Percentiles rank a stretch among this genome's conserved stretches.
These are phyloP conservation scores for Furcifer pardalis DNA, from an alignment of 2,797 vertebrate species.

Conservation along the genomic window DNA sequence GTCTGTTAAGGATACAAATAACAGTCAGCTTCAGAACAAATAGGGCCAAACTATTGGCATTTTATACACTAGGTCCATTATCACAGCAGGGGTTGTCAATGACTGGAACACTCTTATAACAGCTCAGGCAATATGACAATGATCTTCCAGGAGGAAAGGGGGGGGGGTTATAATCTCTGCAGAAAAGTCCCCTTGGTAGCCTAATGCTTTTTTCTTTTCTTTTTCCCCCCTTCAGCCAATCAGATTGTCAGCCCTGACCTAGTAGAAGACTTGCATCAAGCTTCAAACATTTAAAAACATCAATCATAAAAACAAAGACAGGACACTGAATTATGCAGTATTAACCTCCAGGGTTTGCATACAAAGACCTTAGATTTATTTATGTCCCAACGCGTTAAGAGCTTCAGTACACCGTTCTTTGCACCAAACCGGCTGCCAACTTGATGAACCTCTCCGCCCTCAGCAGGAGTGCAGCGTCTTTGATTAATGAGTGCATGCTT, in stretches of 20 bases:
- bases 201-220: constrained; percentile 66
- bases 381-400: constrained; percentile 86
- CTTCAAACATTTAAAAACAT: constrained; percentile 91
- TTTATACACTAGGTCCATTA: constrained; percentile 82
- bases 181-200: constrained; percentile 80
- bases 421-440: constrained; percentile 89
- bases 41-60: constrained; percentile 76
- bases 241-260: constrained; percentile 84
- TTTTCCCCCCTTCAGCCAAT: constrained; percentile 81
- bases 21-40: constrained; percentile 85
- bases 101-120: constrained; percentile 77
- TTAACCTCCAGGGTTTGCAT: constrained; percentile 96
- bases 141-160: constrained; percentile 71
- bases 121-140: constrained; percentile 80
- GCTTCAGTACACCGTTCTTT: constrained; percentile 83
- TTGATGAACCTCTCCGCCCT: constrained; percentile 92
- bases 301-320: constrained; percentile 93
- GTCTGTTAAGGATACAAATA: constrained; percentile 85
- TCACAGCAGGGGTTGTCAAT: constrained; percentile 83
- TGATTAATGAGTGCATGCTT: constrained; percentile 91
- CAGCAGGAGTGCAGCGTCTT: constrained; percentile 85
- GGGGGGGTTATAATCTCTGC: constrained; percentile 75
- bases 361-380: constrained; percentile 94
- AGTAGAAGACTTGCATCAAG: constrained; percentile 84
- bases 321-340: constrained; percentile 94